Evolutionary conservation across 2,113 vertebrate species (phyloP), one percentile per base, ranked within the genome.

Genomic region (Montifringilla adamsi): DNA sequence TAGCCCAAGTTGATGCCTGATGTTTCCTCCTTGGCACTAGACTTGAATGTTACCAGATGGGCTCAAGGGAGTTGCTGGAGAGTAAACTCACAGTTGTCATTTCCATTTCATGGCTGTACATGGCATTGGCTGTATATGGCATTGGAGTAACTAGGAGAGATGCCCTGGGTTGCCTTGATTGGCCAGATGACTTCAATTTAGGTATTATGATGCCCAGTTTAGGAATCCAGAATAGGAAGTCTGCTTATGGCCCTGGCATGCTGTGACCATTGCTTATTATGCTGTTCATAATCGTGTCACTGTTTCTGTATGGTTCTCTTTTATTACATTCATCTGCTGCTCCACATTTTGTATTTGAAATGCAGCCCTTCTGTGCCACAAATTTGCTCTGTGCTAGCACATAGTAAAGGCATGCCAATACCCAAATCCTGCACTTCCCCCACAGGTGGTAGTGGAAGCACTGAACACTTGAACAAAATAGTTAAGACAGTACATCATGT

Each of bases 181-280:
- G 67, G 49, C n/a, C 78, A 91, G 75, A 91, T 76, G 44, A 82
- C 44, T 93, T 86, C 75, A 88, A 80, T 95, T 96, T 94, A 62
- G 44, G 41, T 83, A 88, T 73, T 85, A 90, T 0, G 1, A 91
- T 93, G 82, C 75, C 87, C 39, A 62, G 5, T 85, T 93, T 76
- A 90, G 85, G 78, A 83, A 90, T 68, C 49, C 94, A 85, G 76
- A 79, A 68, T 69, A 90, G 88, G 87, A 95, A 93, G 75, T 90
- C 53, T 87, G 67, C 85, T 83, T 83, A 37, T 53, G 79, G 70
- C 66, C 49, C 74, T 91, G 60, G 70, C 73, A 79, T n/a, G 62
- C 78, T 73, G 49, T 82, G 77, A 49, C 73, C 62, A 6, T 60
- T 91, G 74, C 69, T 79, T 76, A 89, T 86, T 89, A 68, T 89